Base-by-base conservation (phyloP, 2,113 vertebrate species). In the Zosterops borbonicus region DNA sequence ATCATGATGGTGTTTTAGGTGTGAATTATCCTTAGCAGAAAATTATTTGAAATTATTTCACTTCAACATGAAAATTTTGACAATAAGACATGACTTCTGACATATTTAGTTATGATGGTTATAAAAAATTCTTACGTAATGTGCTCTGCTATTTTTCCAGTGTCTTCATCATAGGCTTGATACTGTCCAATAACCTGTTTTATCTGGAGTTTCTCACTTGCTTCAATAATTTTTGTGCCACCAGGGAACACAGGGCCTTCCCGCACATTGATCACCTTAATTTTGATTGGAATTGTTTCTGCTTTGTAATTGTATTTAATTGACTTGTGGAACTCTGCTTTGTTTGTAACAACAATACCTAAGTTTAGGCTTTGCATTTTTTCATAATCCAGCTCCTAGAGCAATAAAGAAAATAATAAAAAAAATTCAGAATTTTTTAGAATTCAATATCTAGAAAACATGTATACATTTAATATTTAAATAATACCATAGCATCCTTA, bases 251-350 rank as follows among this genome's bases (percentile, higher is more conserved):
- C 4, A 60, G 96, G 92, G 42, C 98, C 98, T 95, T 98, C 98
- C 17, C 9, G 76, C 44, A 98, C 97, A 35, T 98, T 97, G 78
- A 96, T 94, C 74, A 98, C 98, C 16, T 97, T 97, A 69, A 98
- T 94, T 96, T 59, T 98, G 88, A 98, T 91, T 41, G 97, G 98
- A 87, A 98, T 93, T 52, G 90, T 25, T 79, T 95, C 96, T 24
- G 93, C 71, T 75, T 95, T 97, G 7, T 92, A 97, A 35, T 73
- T 97, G 56, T 27, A 27, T 78, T 60, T 92, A 86, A 98, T 28
- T 0, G 98, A 98, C 60, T 98, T 97, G 94, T 98, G 98, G 91
- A 98, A 98, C 68, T 96, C 89, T 50, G 98, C 98, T 97, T 97
- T 98, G 74, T 98, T 98, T 74, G 97, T 97, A 81, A 98, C 97